These are phyloP conservation scores for Cyclopterus lumpus DNA, from an alignment of 2,797 vertebrate genomes.

Conservation along the genomic window DNA sequence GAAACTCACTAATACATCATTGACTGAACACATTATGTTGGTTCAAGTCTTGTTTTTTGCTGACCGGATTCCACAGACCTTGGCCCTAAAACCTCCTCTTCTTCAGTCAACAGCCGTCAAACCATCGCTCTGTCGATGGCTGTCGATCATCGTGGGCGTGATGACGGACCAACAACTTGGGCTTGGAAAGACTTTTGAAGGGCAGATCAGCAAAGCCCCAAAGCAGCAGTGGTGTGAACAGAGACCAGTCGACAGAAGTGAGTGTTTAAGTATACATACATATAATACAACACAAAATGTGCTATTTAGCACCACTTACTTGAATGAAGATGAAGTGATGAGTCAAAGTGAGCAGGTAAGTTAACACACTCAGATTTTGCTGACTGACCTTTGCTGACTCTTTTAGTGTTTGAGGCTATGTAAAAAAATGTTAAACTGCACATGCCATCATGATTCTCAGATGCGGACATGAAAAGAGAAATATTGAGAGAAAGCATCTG, in stretches of 20 bases:
- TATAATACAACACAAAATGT: background rate
- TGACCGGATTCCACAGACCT: background rate
- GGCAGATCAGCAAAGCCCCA: background rate
- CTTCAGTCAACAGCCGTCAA: constrained; percentile 10
- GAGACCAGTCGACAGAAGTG: constrained; percentile 1
- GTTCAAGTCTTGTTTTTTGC: background rate
- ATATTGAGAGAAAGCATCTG: background rate
- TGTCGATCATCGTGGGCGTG: background rate
- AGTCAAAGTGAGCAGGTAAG: background rate
- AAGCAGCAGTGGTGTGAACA: constrained; percentile 14
- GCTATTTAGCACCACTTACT: background rate
- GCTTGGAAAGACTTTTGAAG: background rate
- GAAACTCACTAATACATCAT: background rate
- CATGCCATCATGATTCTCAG: background rate
- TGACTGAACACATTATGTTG: background rate
- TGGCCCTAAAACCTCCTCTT: constrained; percentile 2
- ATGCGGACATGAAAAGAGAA: background rate
- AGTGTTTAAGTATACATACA: constrained; percentile 1
- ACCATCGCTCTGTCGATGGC: background rate
- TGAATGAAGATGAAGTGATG: background rate
- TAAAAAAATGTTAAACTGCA: background rate
- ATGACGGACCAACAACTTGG: background rate
- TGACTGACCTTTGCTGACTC: background rate
- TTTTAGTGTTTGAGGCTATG: background rate
- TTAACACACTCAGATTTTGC: background rate